Conservation (phyloP, 2,888 invertebrate species). For the Cerceris ruficornis region DNA sequence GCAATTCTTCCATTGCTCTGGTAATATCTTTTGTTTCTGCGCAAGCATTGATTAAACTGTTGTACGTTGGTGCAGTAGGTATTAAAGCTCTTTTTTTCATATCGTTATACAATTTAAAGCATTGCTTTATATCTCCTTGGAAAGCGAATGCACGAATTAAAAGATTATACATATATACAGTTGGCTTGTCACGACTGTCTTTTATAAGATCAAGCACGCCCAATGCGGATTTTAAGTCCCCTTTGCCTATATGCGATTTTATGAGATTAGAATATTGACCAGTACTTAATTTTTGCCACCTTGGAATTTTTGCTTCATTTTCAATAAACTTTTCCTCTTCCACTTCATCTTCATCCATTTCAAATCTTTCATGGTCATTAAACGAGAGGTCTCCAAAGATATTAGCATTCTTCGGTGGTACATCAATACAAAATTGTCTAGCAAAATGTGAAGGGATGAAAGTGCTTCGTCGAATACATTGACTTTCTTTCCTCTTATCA, state of each 20-base stretch:
- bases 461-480: too few relatives aligned
- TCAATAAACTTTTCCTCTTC: conserved; percentile 70
- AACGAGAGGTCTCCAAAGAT: conserved; percentile 28
- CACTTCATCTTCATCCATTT: conserved; percentile 71
- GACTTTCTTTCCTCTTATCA: background rate
- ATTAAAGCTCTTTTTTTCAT: conserved; percentile 90
- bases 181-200: conserved; percentile 90
- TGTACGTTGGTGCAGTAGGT: conserved; percentile 89
- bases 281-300: conserved; percentile 82
- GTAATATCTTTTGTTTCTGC: conserved; percentile 88
- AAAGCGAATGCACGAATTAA: conserved; percentile 92
- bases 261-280: conserved; percentile 89
- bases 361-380: conserved; percentile 51
- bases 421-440: background rate
- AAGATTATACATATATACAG: conserved; percentile 90
- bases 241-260: conserved; percentile 85
- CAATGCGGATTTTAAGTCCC: conserved; percentile 89
- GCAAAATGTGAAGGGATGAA: background rate
- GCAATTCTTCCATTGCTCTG: conserved; percentile 88
- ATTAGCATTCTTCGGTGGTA: background rate
- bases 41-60: conserved; percentile 94
- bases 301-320: conserved; percentile 58
- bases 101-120: conserved; percentile 91
- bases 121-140: conserved; percentile 93
- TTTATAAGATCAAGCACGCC: conserved; percentile 91